Evolutionary conservation across 2,888 invertebrate genomes (phyloP), one percentile per base, ranked within the genome.

Genomic region (Patella pellucida): DNA sequence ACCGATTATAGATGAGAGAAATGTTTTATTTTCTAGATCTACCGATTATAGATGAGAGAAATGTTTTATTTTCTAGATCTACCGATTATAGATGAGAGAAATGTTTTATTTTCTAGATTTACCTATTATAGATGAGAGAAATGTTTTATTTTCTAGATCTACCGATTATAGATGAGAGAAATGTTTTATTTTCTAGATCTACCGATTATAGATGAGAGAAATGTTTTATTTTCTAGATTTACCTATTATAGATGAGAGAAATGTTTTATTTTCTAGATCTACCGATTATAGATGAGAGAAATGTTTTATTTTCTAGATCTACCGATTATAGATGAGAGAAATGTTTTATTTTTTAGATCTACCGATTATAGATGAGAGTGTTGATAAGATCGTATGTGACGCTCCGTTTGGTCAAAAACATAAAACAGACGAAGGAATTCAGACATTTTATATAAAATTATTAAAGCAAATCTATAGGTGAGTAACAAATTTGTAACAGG

Each of bases 351-450:
- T n/a, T n/a, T n/a, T n/a, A n/a, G n/a, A n/a, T n/a, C n/a, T 31
- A 31, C 83, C 83, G 16, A 31, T 80, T n/a, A 71, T 70, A 62
- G 54, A 72, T 68, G 56, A 67, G 11, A 69, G 69, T 68, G 68
- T 83, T 31, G 81, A 84, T 74, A 76, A 74, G 16, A 75, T 84
- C 31, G 69, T 84, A 5, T 84, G 84, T 78, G 84, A 84, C 72
- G 80, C 82, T 23, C 83, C 83, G 2, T 83, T 83, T 74, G 81
- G 81, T 52, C 78, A 79, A 50, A 81, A 82, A 52, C 72, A 77
- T 72, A 69, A 16, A 15, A 72, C 52, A 67, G 67, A 16, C 9
- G 52, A 50, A 31, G 50, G 69, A n/a, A 19, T 75, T 67, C n/a
- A 31, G 5, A n/a, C 23, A 16, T 75, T 75, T 68, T 75, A 72